phyloP scores from a whole-genome alignment of 2,888 invertebrate species.

The Ophion costatus region DNA sequence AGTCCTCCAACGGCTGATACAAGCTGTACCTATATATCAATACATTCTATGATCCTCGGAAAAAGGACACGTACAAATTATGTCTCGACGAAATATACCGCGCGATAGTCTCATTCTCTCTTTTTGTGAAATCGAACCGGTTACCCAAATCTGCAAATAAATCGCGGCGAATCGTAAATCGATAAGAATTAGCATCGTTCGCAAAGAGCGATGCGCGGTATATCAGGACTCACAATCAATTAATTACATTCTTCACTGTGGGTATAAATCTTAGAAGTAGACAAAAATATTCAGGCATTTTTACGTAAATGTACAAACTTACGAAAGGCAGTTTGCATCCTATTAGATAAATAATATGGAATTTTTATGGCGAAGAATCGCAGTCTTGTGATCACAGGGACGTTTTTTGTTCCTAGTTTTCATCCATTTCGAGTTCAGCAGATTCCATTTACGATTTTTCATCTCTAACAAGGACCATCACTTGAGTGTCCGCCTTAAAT shows the following conservation, averaged over 20 bases:
- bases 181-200: slow-evolving; percentile 53
- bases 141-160: slow-evolving; percentile 56
- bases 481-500: too few relatives aligned
- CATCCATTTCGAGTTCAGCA: too few relatives aligned
- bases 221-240: slow-evolving; percentile 29
- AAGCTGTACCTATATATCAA: slow-evolving; percentile 7
- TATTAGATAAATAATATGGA: not conserved
- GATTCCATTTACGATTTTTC: too few relatives aligned
- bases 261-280: slow-evolving; percentile 15
- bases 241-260: slow-evolving; percentile 45
- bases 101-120: slow-evolving; percentile 3
- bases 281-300: not conserved
- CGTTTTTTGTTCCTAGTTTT: too few relatives aligned
- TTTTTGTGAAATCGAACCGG: slow-evolving; percentile 52
- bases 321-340: too few relatives aligned
- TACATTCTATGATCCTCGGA: not conserved
- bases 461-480: too few relatives aligned
- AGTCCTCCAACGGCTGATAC: not conserved
- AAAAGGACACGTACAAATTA: slow-evolving; percentile 1
- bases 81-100: not conserved
- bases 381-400: too few relatives aligned
- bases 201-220: slow-evolving; percentile 2
- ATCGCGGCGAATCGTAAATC: slow-evolving; percentile 60
- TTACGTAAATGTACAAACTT: too few relatives aligned
- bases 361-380: not conserved